A percentile compares a stretch with the other conserved stretches of the same genome.
Conservation (phyloP, 2,797 vertebrate genomes). For the Enteromius paludinosus region DNA sequence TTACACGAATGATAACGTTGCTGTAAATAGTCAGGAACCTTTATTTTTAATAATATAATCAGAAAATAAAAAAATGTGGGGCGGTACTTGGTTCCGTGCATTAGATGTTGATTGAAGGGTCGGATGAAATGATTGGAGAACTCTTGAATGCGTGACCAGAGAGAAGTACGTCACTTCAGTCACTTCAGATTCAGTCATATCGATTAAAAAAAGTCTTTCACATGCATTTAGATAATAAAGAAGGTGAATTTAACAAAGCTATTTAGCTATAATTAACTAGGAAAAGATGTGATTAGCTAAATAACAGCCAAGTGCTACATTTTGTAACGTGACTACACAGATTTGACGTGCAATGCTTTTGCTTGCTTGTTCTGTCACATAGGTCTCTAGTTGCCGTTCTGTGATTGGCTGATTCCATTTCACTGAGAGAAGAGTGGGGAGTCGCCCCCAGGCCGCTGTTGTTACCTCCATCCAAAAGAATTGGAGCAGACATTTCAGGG, state of each 20-base stretch:
- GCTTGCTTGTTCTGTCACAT: conserved; percentile 33
- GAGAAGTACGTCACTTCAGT: not conserved
- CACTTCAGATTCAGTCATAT: not conserved
- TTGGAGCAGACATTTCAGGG: conserved; percentile 75
- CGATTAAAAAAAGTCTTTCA: not conserved
- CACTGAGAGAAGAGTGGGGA: conserved; percentile 48
- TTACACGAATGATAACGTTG: not conserved
- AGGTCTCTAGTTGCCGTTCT: conserved; percentile 13
- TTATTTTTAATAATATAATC: too few species aligned
- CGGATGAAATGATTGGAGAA: not conserved
- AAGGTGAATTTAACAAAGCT: not conserved
- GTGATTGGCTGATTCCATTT: conserved; percentile 54
- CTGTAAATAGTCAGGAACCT: too few species aligned
- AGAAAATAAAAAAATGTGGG: not conserved
- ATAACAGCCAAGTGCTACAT: conserved; percentile 17
- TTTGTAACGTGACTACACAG: conserved; percentile 19
- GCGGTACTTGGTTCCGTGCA: not conserved
- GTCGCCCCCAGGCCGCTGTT: conserved; percentile 61
- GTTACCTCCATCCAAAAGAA: conserved; percentile 73
- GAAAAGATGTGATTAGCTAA: not conserved
- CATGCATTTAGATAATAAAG: not conserved
- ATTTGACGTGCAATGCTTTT: conserved; percentile 41
- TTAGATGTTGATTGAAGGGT: not conserved
- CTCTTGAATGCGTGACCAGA: too few species aligned
- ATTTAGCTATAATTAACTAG: not conserved